These are phyloP conservation scores for Taenaris catops DNA, from an alignment of 2,888 invertebrate genomes.

Conservation along the genomic window DNA sequence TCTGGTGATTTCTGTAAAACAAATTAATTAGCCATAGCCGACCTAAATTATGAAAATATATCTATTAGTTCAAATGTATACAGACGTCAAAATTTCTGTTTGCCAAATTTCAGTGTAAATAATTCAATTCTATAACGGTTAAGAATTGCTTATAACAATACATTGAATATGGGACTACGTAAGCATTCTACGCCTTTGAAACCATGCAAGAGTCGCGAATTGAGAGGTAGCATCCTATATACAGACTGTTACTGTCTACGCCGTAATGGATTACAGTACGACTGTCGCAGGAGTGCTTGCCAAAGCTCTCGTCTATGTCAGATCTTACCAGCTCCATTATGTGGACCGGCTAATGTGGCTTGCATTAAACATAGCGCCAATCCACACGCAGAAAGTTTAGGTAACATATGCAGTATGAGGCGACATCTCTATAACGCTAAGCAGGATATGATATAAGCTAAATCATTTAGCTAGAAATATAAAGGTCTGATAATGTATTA, in stretches of 20 bases:
- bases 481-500: no score
- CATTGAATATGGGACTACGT: slow-evolving; percentile 16
- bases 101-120: slow-evolving; percentile 1
- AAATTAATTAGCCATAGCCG: no score
- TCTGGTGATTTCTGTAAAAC: no score
- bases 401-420: slow-evolving; percentile 43
- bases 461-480: no score
- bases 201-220: slow-evolving; percentile 59
- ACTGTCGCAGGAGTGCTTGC: slow-evolving; percentile 73
- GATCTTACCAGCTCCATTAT: slow-evolving; percentile 47
- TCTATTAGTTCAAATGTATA: no score
- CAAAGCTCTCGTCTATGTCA: slow-evolving; percentile 55
- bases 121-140: neutral
- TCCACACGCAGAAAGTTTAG: slow-evolving; percentile 57
- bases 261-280: slow-evolving; percentile 78
- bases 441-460: no score
- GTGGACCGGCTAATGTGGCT: slow-evolving; percentile 50
- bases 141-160: neutral
- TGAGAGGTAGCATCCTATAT: slow-evolving; percentile 69
- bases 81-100: neutral
- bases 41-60: no score
- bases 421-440: no score
- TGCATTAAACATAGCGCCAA: slow-evolving; percentile 49
- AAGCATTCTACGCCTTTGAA: slow-evolving; percentile 23
- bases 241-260: slow-evolving; percentile 77